Base-by-base conservation (phyloP, 1,140 invertebrate genomes). In the Diorhabda elongata region DNA sequence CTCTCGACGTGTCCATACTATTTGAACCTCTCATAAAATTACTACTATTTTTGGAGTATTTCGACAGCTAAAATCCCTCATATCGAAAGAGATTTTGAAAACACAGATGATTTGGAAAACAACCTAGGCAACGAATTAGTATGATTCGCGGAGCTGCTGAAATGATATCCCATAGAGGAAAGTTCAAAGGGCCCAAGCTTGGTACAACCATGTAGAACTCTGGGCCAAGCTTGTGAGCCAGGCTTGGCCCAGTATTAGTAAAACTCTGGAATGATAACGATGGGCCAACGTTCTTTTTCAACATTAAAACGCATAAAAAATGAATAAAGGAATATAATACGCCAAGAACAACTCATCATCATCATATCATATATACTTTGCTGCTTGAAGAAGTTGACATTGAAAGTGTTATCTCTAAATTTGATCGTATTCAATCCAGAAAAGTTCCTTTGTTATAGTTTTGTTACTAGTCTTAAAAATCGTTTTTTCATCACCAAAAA, bases 351-450 rank as follows among this genome's bases (percentile, higher is more conserved):
- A 11, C 6, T 62, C 43, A 62, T n/a, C n/a, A n/a, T n/a, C n/a
- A n/a, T n/a, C n/a, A n/a, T n/a, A 42, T 42, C 26, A 42, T 42
- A 62, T 43, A 45, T 9, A 62, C 26, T 11, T 42, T 42, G 42
- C 61, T 62, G 61, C 61, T 62, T 42, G 43, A 42, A 62, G 61
- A 62, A 62, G 41, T 62, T 42, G 61, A 62, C 43, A 62, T 62
- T n/a, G n/a, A 62, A 41, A 62, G 61, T 62, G 61, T 62, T 8
- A 62, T 62, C 61, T 42, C 61, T 62, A 62, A 62, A 62, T 62
- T 62, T 3, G 61, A 4, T 5, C 61, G n/a, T 42, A 62, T 43
- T 62, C 26, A 62, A 62, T 41, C 61, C 41, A 61, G 59, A 41
- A 62, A 62, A 65, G 64, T 52, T 65, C 26, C 47, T 65, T 70